phyloP scores from a whole-genome alignment of 2,888 invertebrate species.

The Andrena dorsata region DNA sequence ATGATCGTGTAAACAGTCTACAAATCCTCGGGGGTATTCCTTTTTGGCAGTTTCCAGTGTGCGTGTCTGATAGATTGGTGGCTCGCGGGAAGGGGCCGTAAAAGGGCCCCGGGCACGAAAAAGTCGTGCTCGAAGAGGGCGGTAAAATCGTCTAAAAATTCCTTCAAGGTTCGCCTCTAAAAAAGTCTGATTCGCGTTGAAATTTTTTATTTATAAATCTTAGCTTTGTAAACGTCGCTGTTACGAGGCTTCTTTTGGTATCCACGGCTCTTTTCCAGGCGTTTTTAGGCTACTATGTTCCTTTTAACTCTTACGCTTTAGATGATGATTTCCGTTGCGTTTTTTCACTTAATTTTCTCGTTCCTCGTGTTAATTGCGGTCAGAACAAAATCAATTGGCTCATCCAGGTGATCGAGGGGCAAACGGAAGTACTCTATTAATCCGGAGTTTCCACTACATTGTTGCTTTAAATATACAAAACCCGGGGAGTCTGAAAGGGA shows the following conservation, averaged over 20 bases:
- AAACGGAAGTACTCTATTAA: background rate
- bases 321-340: background rate
- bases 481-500: background rate
- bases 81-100: constrained; percentile 58
- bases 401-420: background rate
- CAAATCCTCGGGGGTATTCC: constrained; percentile 46
- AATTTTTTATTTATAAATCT: constrained; percentile 13
- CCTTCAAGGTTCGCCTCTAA: constrained; percentile 56
- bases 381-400: background rate
- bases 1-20: constrained; percentile 47
- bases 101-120: constrained; percentile 56
- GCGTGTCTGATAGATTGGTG: constrained; percentile 42
- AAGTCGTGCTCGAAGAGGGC: constrained; percentile 52
- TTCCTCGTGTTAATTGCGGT: background rate
- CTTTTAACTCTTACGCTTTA: background rate
- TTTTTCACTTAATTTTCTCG: background rate
- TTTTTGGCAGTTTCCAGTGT: constrained; percentile 45
- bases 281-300: constrained; percentile 1
- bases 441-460: no score
- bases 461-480: background rate
- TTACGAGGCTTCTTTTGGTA: background rate
- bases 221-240: constrained; percentile 10
- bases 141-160: constrained; percentile 69
- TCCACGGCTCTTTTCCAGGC: background rate
- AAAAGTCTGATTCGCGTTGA: constrained; percentile 27